Evolutionary conservation across 2,113 vertebrate genomes (phyloP).

Genomic region (Pao palembangensis): DNA sequence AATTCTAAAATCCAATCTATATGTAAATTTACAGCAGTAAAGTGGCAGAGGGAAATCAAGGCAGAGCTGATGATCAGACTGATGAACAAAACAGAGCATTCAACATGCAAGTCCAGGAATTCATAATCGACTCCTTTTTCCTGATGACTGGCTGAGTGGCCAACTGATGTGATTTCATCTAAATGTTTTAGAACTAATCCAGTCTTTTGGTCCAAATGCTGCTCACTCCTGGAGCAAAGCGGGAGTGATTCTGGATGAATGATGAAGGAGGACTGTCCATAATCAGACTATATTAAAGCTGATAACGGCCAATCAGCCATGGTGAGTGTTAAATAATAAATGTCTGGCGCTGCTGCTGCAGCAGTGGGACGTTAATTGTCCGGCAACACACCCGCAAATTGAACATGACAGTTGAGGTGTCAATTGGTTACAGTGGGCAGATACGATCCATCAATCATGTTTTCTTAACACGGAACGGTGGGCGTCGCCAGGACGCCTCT

Average conservation of each 20-base stretch:
- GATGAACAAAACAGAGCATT: slow-evolving; percentile 61
- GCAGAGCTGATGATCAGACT: slow-evolving; percentile 66
- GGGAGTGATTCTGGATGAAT: slow-evolving; percentile 15
- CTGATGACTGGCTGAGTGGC: slow-evolving; percentile 5
- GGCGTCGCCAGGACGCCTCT: slow-evolving; percentile 34
- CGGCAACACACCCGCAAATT: slow-evolving; percentile 65
- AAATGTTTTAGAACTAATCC: background rate
- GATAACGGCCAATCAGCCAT: slow-evolving; percentile 58
- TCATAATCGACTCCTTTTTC: slow-evolving; percentile 44
- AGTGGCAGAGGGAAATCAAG: slow-evolving; percentile 69
- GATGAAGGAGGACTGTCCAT: slow-evolving; percentile 27
- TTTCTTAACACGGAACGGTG: slow-evolving; percentile 38
- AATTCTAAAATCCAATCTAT: slow-evolving; percentile 78
- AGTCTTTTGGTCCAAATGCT: background rate
- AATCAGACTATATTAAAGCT: slow-evolving; percentile 54
- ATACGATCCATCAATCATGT: slow-evolving; percentile 65
- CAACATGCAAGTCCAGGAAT: slow-evolving; percentile 41
- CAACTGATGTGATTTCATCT: slow-evolving; percentile 1
- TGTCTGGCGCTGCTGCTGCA: slow-evolving; percentile 52
- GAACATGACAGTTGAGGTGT: slow-evolving; percentile 67
- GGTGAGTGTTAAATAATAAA: slow-evolving; percentile 65
- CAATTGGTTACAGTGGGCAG: slow-evolving; percentile 65
- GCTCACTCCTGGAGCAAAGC: slow-evolving; percentile 7
- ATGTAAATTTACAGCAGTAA: slow-evolving; percentile 74
- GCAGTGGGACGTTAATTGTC: slow-evolving; percentile 64